phyloP scores from a whole-genome alignment of 2,797 vertebrate genomes.

The Pachyuromys duprasi region DNA sequence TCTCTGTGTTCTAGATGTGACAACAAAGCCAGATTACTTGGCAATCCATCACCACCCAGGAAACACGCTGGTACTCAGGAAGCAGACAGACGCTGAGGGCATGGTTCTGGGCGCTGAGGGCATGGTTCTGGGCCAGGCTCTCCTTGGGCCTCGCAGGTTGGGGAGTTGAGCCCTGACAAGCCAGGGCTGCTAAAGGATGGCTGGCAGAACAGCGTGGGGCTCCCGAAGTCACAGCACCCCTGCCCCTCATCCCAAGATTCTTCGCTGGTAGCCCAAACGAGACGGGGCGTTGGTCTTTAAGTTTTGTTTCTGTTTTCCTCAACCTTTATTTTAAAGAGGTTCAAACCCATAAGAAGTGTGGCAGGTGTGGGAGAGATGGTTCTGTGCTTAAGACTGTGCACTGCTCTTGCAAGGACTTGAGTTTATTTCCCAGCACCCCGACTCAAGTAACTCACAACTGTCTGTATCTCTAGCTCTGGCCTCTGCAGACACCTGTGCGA shows the following conservation, averaged over 20 bases:
- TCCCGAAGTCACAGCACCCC: background rate
- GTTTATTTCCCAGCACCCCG: background rate
- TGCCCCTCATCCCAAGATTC: too few relatives aligned
- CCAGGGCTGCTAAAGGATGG: background rate
- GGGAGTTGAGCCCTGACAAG: background rate
- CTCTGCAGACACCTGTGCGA: background rate
- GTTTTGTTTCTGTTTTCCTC: background rate
- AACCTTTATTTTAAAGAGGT: conserved; percentile 14
- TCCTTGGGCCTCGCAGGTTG: background rate
- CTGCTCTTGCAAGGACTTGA: background rate
- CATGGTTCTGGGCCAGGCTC: background rate
- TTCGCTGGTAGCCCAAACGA: background rate
- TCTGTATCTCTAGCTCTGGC: background rate
- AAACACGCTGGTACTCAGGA: background rate
- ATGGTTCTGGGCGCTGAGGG: background rate
- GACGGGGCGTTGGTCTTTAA: background rate
- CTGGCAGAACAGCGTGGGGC: background rate
- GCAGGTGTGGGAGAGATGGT: background rate
- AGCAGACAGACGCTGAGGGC: background rate
- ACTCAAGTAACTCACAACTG: background rate
- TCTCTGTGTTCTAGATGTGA: background rate
- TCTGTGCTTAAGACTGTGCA: background rate
- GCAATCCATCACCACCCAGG: background rate
- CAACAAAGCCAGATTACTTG: background rate
- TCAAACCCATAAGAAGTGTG: background rate